These are phyloP conservation scores for Botia kubotai DNA, from an alignment of 2,797 vertebrate species.

Conservation along the genomic window DNA sequence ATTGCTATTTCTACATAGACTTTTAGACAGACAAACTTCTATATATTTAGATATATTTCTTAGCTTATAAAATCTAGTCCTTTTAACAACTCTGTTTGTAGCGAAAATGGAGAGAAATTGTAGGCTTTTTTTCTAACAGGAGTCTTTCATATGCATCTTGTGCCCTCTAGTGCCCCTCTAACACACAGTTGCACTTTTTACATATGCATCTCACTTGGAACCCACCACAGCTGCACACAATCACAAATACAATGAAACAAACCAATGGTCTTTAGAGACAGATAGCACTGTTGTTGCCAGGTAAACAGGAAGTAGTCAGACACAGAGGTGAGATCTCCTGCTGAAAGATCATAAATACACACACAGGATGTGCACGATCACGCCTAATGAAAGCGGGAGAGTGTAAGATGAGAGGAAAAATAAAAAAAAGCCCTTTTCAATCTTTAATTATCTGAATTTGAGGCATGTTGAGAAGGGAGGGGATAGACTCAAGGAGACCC, in stretches of 20 bases:
- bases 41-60: background rate
- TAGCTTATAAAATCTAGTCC: conserved; percentile 24
- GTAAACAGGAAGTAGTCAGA: conserved; percentile 50
- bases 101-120: no score
- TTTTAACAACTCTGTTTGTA: background rate
- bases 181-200: conserved; percentile 20
- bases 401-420: conserved; percentile 31
- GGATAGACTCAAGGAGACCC: conserved; percentile 55
- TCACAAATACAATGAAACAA: background rate
- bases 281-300: conserved; percentile 21
- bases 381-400: conserved; percentile 46
- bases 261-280: background rate
- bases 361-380: conserved; percentile 44
- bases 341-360: conserved; percentile 7
- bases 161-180: conserved; percentile 80
- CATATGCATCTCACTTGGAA: background rate
- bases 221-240: background rate
- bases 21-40: no score
- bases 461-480: conserved; percentile 52
- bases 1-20: no score
- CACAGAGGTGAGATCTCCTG: conserved; percentile 42
- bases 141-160: conserved; percentile 73
- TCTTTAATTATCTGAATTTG: conserved; percentile 63
- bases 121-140: background rate
- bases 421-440: conserved; percentile 53